Conservation (phyloP, 2,797 vertebrate species). For the Nannoperca obscura region DNA sequence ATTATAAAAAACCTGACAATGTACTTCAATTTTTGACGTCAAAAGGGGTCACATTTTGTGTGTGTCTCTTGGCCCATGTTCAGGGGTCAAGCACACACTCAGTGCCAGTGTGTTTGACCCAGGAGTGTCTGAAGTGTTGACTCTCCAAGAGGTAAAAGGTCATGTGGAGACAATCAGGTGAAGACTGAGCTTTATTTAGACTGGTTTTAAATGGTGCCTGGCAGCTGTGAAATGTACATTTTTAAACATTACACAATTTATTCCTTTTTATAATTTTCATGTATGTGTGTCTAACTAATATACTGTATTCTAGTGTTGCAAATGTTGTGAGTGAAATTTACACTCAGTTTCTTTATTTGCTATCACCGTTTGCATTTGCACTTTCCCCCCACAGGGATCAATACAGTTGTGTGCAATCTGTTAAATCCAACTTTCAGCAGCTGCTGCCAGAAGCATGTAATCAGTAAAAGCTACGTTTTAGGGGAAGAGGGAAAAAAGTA, state of each 20-base stretch:
- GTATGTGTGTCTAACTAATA: not conserved
- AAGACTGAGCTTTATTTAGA: constrained; percentile 46
- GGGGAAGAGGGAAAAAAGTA: not conserved
- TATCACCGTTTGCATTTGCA: constrained; percentile 19
- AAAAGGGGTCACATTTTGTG: not conserved
- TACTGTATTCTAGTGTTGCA: not conserved
- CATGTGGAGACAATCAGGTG: constrained; percentile 32
- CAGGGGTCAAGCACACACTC: constrained; percentile 68
- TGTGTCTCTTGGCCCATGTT: constrained; percentile 15
- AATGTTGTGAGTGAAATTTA: constrained; percentile 2
- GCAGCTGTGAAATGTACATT: not conserved
- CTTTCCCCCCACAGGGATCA: not conserved
- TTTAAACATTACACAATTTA: not conserved
- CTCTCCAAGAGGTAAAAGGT: constrained; percentile 63
- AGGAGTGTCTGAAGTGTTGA: constrained; percentile 63
- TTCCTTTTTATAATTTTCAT: not conserved
- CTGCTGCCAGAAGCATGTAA: not conserved
- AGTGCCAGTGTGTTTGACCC: constrained; percentile 49
- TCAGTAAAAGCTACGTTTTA: not conserved
- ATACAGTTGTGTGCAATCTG: constrained; percentile 14
- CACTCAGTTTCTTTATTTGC: not conserved
- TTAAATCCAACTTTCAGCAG: not conserved
- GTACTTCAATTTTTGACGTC: not conserved
- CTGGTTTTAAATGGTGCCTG: constrained; percentile 12
- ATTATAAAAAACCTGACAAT: too few relatives aligned